Conservation (phyloP, 2,797 vertebrate genomes). For the Ptychobarbus kaznakovi region DNA sequence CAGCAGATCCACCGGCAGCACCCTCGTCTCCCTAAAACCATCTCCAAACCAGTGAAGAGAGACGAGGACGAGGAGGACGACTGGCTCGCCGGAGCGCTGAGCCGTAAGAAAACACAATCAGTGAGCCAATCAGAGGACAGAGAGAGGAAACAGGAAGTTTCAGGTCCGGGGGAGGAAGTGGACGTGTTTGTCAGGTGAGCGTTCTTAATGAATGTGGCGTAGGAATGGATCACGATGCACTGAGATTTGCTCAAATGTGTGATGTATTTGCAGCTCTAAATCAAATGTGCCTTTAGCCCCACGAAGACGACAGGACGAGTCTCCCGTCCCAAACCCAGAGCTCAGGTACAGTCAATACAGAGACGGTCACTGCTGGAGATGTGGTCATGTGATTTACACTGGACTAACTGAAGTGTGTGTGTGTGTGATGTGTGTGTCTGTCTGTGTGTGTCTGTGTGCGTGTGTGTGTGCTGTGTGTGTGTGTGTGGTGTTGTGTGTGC, state of each 20-base stretch:
- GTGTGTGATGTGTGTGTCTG: too few relatives aligned
- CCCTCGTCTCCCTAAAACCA: slow-evolving; percentile 47
- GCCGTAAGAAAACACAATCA: slow-evolving; percentile 75
- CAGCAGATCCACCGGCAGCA: slow-evolving; percentile 12
- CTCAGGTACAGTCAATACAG: slow-evolving; percentile 65
- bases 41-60: slow-evolving; percentile 41
- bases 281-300: slow-evolving; percentile 49
- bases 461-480: too few relatives aligned
- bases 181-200: slow-evolving; percentile 23
- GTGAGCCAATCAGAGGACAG: slow-evolving; percentile 60
- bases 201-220: neutral
- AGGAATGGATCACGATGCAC: neutral
- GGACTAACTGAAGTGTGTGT: neutral
- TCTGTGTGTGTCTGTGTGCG: too few relatives aligned
- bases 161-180: slow-evolving; percentile 48
- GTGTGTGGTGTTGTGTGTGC: neutral
- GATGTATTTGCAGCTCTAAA: slow-evolving; percentile 70
- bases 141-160: slow-evolving; percentile 62
- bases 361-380: neutral
- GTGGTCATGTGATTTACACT: neutral
- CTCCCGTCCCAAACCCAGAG: slow-evolving; percentile 41
- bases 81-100: slow-evolving; percentile 81
- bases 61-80: slow-evolving; percentile 68
- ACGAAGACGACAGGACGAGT: slow-evolving; percentile 58
- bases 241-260: neutral